A percentile compares a stretch with the other conserved stretches of the same genome.
Conservation (phyloP, 2,797 vertebrate genomes). For the Acipenser oxyrinchus region DNA sequence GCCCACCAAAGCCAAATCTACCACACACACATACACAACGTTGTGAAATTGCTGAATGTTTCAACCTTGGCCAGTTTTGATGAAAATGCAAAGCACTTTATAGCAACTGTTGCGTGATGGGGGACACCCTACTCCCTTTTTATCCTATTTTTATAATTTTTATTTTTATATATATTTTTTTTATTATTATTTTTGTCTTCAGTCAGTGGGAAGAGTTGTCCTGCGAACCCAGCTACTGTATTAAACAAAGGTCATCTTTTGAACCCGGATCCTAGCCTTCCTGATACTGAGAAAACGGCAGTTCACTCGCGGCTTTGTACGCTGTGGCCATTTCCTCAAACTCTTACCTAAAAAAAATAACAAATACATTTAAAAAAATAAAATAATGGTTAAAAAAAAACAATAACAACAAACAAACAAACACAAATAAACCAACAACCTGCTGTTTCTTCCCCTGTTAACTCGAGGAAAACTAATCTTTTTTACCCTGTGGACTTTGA, state of each 20-base stretch:
- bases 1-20: constrained; percentile 41
- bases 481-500: constrained; percentile 11
- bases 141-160: constrained; percentile 36
- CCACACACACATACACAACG: constrained; percentile 26
- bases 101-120: constrained; percentile 35
- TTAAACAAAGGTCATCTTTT: constrained; percentile 36
- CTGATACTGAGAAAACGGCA: constrained; percentile 44
- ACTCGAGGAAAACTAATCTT: constrained; percentile 18
- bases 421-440: background rate
- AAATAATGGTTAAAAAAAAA: constrained; percentile 28
- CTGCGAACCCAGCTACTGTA: constrained; percentile 29
- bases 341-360: constrained; percentile 39
- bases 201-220: constrained; percentile 33
- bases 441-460: background rate
- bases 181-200: constrained; percentile 36
- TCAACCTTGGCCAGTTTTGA: constrained; percentile 29
- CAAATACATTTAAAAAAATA: constrained; percentile 28
- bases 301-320: constrained; percentile 48
- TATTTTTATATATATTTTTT: constrained; percentile 30
- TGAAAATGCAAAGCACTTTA: constrained; percentile 40
- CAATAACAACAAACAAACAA: background rate
- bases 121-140: constrained; percentile 32
- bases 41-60: constrained; percentile 26
- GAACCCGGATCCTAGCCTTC: constrained; percentile 27
- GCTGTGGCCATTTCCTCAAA: constrained; percentile 33